Base-by-base conservation (phyloP, 30 jellyfish, hydroid and myxozoan genomes). In the Pelagia noctiluca region DNA sequence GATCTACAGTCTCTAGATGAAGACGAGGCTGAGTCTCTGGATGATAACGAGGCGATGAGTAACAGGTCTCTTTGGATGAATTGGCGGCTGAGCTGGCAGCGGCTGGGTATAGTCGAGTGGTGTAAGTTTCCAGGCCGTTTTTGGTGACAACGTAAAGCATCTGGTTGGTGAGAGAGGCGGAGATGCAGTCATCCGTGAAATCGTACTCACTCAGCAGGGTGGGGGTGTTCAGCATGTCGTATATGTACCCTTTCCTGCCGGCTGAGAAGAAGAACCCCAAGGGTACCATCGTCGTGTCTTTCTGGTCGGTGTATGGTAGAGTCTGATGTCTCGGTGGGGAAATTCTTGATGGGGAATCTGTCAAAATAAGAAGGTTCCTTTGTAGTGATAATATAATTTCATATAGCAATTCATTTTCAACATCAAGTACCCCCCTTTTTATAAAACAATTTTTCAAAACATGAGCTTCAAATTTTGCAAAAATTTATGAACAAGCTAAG, bases 101-200 rank as follows among this genome's bases (percentile, higher is more conserved):
- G 34, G 93, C 72, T 7, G 99, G 52, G 75, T 94, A 94, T 35
- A 94, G 87, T 47, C 99, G 76, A 2, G 96, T 74, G 5, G 99
- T 87, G 84, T 88, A 94, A 5, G 96, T 81, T 52, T 88, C 99
- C 12, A 94, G 80, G 18, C 99, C 99, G 78, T 83, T 88, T 30
- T 35, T 80, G 25, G 97, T 94, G 49, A 94, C 50, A 33, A 79
- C 88, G 62, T 87, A 69, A 24, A 94, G 95, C 65, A 82, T 46
- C 12, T 84, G 69, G 42, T 37, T 80, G n/a, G 92, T 83, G 50
- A 88, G 86, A 35, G 71, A 32, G 23, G 99, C 97, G 52, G 88
- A 62, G 3, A 70, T 35, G 72, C 97, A 94, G 46, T 80, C 85
- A 10, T 95, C 93, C 25, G 99, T 76, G 68, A 89, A 94, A 63